phyloP scores from a whole-genome alignment of 2,113 vertebrate genomes.

The Andinoacara biseriatus region DNA sequence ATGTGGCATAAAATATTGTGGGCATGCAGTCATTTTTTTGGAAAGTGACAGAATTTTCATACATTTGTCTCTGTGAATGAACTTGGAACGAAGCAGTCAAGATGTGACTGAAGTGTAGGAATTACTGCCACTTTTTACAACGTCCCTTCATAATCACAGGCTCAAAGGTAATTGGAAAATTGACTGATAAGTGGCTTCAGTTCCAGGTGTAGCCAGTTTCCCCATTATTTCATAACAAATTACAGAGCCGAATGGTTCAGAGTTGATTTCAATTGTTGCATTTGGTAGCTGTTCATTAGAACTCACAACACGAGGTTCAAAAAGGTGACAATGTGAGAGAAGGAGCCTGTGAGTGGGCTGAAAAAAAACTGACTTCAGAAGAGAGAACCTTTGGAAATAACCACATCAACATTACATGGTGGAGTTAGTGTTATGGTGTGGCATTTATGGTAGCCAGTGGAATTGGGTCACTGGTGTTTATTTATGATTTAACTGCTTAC shows the following conservation, averaged over 20 bases:
- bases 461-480: no score
- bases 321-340: not conserved
- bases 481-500: no score
- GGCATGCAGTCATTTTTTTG: not conserved
- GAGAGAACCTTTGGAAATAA: not conserved
- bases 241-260: not conserved
- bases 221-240: not conserved
- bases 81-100: not conserved
- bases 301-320: not conserved
- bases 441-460: no score
- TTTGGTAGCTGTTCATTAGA: not conserved
- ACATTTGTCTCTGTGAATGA: constrained; percentile 5
- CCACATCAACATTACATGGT: not conserved
- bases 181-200: not conserved
- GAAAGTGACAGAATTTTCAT: not conserved
- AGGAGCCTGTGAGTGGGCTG: not conserved
- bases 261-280: not conserved
- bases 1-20: not conserved
- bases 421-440: no score
- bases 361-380: not conserved
- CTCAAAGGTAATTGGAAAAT: constrained; percentile 3
- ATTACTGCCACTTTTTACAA: not conserved
- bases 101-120: not conserved
- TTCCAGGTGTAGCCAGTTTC: not conserved
- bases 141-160: not conserved